Evolutionary conservation across 2,113 vertebrate genomes (phyloP), one percentile per base, ranked within the genome.

Genomic region (Puma concolor): DNA sequence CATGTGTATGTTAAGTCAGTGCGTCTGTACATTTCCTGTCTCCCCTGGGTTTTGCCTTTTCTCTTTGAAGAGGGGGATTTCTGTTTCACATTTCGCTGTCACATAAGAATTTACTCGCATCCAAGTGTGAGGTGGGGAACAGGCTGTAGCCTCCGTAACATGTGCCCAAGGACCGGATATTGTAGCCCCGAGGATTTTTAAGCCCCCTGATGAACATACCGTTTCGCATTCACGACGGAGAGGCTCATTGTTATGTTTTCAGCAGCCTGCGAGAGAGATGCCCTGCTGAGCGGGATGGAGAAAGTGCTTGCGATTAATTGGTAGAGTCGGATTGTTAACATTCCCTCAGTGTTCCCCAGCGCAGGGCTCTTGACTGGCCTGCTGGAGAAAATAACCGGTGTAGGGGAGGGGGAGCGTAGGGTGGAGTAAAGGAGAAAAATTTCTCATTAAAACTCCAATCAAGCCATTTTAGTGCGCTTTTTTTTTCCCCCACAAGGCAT

Each of bases 361-460:
- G 19, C 82, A 71, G 90, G 67, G 50, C 95, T 95, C 89, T 83
- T 72, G 77, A 95, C 82, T 81, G 64, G 86, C 27, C 48, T 13
- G 54, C 86, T 80, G 57, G 31, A 93, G 95, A 92, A 72, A 95
- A 97, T 33, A 95, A 44, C 52, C 21, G 36, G 48, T 36, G 63
- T n/a, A 38, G 36, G 31, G n/a, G 57, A 63, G 50, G 4, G 3
- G 16, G 2, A 76, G 29, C 1, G 33, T 36, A 57, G 44, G 63
- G 27, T 7, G 19, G n/a, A 38, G 66, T 4, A 38, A 74, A 36
- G 19, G 48, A 79, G 69, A 64, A 72, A 63, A 41, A 41, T 21
- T 54, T 95, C 92, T 95, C 89, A 95, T 96, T 96, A 90, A 96
- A 96, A 92, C 52, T 63, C 96, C 67, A 90, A 36, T 96, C 94